Evolutionary conservation across 2,113 vertebrate genomes (phyloP), one percentile per base, ranked within the genome.

Genomic region (human): DNA sequence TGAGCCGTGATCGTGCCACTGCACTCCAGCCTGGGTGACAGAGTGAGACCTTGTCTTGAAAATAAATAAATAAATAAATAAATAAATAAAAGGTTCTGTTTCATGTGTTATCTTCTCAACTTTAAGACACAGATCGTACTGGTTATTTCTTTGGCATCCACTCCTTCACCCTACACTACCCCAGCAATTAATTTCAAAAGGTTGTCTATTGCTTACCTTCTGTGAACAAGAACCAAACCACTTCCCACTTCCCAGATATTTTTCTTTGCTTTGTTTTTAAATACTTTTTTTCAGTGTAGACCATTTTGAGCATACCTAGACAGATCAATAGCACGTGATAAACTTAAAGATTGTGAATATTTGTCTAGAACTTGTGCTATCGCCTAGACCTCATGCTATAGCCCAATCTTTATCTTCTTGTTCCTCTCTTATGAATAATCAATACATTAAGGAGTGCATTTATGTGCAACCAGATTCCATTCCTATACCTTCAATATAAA

Each of bases 151-250:
- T 70, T 59, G 40, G 40, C 52, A 86, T 52, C 13, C 25, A 43
- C 1, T 59, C 22, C 32, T 66, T 86, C 9, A 59, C 5, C 14
- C 11, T 6, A 83, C 0, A 6, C 11, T 61, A 81, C 16, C 7
- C 38, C 11, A 59, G 59, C 40, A 81, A 35, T 68, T 84, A 93
- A 59, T 88, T 93, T 92, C 59, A 94, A 78, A 93, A 85, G 32
- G 22, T 2, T 90, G 17, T 80, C 14, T 89, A 64, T 38, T 59
- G 2, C 32, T 35, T 48, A 87, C 48, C 6, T 76, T 80, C 40
- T 50, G 85, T 84, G 32, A 55, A 90, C 18, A 95, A 55, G 20
- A 94, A 85, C 2, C 80, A n/a, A 94, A 95, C 9, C 38, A 55
- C 8, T 61, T n/a, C 25, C 25, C 50, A 89, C 0, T 94, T 17